Percentiles rank a stretch among this genome's conserved stretches.
phyloP scores from a whole-genome alignment of 2,888 invertebrate genomes.

The Noctua pronuba region DNA sequence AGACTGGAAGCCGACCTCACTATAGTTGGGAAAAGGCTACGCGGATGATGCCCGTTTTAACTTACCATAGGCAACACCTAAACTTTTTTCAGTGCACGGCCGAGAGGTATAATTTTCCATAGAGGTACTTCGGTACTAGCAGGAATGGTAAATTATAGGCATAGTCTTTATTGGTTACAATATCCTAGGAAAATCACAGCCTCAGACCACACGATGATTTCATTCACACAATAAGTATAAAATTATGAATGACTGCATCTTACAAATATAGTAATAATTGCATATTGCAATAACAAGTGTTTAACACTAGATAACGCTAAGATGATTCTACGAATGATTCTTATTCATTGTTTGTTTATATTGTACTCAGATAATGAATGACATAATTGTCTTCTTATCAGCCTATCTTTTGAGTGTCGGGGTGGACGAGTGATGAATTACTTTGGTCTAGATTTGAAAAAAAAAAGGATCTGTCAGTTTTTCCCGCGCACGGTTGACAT shows the following conservation, averaged over 20 bases:
- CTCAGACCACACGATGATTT: constrained; percentile 20
- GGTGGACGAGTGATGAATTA: constrained; percentile 1
- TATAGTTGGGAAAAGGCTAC: too few species aligned
- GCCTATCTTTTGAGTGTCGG: constrained; percentile 16
- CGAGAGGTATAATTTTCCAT: not conserved
- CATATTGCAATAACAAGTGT: constrained; percentile 46
- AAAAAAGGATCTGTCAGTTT: constrained; percentile 23
- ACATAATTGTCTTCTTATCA: constrained; percentile 37
- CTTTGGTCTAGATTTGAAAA: constrained; percentile 22
- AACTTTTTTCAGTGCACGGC: not conserved
- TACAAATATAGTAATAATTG: constrained; percentile 26
- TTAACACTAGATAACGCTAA: constrained; percentile 54
- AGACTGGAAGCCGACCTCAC: too few species aligned
- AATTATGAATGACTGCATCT: constrained; percentile 55
- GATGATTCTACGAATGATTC: constrained; percentile 58
- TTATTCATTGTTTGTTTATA: constrained; percentile 55
- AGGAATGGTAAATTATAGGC: not conserved
- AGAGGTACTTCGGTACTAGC: not conserved
- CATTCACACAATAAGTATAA: constrained; percentile 21
- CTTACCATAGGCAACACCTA: too few species aligned
- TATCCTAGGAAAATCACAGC: not conserved
- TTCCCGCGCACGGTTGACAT: not conserved
- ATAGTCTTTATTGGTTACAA: not conserved
- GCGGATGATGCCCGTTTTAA: too few species aligned
- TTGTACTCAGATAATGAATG: constrained; percentile 46